Conservation (phyloP, 2,113 vertebrate species). For the Sula dactylatra region DNA sequence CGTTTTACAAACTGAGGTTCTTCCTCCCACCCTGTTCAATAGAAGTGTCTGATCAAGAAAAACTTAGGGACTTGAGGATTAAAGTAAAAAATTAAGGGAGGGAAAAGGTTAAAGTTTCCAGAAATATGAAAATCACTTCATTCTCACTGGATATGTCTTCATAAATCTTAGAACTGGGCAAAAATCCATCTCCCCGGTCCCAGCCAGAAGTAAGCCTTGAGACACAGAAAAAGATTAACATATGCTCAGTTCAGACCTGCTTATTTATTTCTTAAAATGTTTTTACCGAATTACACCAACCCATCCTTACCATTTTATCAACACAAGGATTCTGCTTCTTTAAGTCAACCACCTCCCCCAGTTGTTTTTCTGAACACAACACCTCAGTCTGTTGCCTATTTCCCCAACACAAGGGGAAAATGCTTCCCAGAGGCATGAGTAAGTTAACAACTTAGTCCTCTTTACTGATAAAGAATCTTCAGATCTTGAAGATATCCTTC, state of each 20-base stretch:
- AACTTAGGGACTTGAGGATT: background rate
- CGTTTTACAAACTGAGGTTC: background rate
- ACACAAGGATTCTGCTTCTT: background rate
- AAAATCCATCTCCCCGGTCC: background rate
- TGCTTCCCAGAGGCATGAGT: background rate
- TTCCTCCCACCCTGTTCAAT: background rate
- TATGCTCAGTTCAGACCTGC: background rate
- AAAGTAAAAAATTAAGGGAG: background rate
- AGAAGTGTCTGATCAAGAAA: background rate
- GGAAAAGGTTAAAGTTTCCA: background rate
- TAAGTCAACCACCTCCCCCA: background rate
- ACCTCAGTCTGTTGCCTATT: background rate
- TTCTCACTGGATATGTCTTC: background rate
- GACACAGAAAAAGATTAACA: background rate
- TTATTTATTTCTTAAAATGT: background rate
- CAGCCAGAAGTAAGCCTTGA: background rate
- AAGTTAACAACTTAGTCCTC: background rate
- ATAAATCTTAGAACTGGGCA: background rate
- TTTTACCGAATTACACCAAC: background rate
- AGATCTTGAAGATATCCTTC: background rate
- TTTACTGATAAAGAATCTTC: background rate
- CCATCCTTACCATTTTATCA: background rate
- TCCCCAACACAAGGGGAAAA: background rate
- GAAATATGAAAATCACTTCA: background rate
- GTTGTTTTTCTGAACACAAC: background rate